Evolutionary conservation across 2,797 vertebrate species (phyloP).

Genomic region (Percopsis omiscomaycus): DNA sequence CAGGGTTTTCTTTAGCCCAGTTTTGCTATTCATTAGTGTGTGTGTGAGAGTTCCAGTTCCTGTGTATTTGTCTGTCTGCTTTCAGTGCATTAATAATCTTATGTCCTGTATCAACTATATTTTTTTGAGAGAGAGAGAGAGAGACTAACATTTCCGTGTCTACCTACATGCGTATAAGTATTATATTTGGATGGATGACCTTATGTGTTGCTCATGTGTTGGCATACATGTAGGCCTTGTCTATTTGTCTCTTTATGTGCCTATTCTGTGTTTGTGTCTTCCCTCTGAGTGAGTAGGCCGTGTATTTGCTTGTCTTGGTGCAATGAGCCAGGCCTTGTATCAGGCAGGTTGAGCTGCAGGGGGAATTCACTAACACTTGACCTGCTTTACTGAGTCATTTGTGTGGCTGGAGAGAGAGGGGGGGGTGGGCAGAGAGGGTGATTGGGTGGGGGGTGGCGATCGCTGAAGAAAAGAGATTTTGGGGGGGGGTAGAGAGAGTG

Average conservation of each 20-base stretch:
- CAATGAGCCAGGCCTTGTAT: conserved; percentile 72
- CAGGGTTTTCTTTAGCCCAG: conserved; percentile 47
- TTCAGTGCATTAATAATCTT: conserved; percentile 2
- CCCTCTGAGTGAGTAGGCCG: conserved; percentile 49
- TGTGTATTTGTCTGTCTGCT: background rate
- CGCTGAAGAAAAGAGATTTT: conserved; percentile 66
- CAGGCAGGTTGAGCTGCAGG: conserved; percentile 82
- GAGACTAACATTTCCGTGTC: background rate
- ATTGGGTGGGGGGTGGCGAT: conserved; percentile 59
- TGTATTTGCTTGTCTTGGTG: conserved; percentile 70
- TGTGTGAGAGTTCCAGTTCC: conserved; percentile 1
- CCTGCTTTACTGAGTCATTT: conserved; percentile 82
- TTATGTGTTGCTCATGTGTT: background rate
- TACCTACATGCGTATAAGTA: conserved; percentile 1
- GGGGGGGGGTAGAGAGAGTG: conserved; percentile 9
- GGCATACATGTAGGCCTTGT: conserved; percentile 15
- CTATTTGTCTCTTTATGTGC: conserved; percentile 29
- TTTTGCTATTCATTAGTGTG: conserved; percentile 62
- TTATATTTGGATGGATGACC: conserved; percentile 1
- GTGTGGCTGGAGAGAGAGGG: conserved; percentile 58
- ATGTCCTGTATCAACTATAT: background rate
- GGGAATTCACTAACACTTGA: conserved; percentile 82
- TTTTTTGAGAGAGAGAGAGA: background rate
- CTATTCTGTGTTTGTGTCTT: conserved; percentile 11
- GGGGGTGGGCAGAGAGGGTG: conserved; percentile 11